Conservation (phyloP, 2,113 vertebrate species). For the Meriones unguiculatus region DNA sequence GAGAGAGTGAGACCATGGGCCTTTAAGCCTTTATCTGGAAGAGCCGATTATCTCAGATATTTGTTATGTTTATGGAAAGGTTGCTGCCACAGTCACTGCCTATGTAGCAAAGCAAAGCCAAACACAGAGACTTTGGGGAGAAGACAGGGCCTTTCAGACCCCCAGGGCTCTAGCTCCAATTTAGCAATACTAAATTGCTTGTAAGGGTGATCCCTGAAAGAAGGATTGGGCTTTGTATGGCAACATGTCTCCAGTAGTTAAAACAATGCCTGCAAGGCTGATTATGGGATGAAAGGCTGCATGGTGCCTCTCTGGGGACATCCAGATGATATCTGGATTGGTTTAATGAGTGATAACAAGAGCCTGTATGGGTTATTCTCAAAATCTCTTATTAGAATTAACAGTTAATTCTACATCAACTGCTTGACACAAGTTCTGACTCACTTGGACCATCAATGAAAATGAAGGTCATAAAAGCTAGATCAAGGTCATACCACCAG, state of each 20-base stretch:
- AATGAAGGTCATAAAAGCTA: not conserved
- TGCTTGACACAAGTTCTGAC: not conserved
- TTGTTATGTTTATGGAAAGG: not conserved
- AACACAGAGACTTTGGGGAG: not conserved
- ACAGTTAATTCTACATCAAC: not conserved
- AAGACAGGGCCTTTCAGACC: not conserved
- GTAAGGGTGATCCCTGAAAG: not conserved
- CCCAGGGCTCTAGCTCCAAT: not conserved
- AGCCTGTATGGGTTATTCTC: not conserved
- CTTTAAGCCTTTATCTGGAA: not conserved
- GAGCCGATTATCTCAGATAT: not conserved
- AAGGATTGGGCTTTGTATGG: not conserved
- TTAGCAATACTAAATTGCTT: not conserved
- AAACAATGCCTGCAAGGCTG: not conserved
- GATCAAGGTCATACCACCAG: not conserved
- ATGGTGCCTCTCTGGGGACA: not conserved
- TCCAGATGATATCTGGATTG: not conserved
- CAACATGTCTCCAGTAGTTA: not conserved
- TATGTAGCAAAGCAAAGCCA: not conserved
- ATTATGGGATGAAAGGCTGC: not conserved
- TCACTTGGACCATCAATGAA: not conserved
- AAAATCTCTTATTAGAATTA: not conserved
- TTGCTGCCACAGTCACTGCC: not conserved
- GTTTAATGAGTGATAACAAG: constrained; percentile 20
- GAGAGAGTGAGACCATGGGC: not conserved